Conservation (phyloP, 2,113 vertebrate species). For the Carassius gibelio region DNA sequence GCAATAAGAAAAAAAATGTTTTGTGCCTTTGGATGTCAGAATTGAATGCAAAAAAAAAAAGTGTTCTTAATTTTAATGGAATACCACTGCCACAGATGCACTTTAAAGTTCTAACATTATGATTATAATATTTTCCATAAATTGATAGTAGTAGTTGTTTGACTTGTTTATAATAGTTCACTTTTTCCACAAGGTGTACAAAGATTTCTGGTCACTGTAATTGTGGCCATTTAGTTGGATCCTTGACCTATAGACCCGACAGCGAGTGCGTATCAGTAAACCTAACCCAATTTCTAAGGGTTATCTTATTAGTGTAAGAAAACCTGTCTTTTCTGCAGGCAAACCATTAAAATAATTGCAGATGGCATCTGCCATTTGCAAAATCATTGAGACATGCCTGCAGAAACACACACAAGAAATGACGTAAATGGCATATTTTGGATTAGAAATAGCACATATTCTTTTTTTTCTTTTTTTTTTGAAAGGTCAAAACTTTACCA, state of each 20-base stretch:
- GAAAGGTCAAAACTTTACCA: not conserved
- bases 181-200: not conserved
- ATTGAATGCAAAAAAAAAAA: not conserved
- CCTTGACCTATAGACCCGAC: not conserved
- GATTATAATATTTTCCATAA: too few species aligned
- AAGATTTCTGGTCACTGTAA: not conserved
- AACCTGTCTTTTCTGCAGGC: too few species aligned
- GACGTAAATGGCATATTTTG: too few species aligned
- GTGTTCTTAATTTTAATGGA: not conserved
- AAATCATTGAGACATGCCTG: too few species aligned
- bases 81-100: too few species aligned
- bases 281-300: not conserved
- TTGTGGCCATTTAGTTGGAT: not conserved
- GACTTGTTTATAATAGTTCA: not conserved
- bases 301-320: not conserved
- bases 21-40: not conserved
- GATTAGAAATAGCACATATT: too few species aligned
- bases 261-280: not conserved
- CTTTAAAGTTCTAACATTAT: too few species aligned
- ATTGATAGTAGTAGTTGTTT: not conserved
- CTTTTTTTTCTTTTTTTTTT: too few species aligned
- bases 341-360: too few species aligned
- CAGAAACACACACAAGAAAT: too few species aligned
- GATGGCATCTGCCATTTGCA: too few species aligned
- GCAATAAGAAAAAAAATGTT: not conserved